These are phyloP conservation scores for Blomia tropicalis DNA, from an alignment of 2,888 invertebrate species.

Conservation along the genomic window DNA sequence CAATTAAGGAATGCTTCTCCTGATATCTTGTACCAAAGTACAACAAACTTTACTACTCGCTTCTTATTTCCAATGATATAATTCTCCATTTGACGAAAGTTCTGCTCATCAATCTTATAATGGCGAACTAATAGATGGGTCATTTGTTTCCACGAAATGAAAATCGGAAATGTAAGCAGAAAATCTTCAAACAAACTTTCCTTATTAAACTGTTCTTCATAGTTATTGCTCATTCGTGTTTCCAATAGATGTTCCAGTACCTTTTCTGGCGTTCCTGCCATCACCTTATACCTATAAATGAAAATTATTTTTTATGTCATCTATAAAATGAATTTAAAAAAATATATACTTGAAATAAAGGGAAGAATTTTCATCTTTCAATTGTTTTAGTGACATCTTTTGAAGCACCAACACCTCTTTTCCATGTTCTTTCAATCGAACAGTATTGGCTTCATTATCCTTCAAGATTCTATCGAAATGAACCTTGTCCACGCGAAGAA, in stretches of 20 bases:
- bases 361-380: background rate
- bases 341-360: background rate
- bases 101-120: slow-evolving; percentile 39
- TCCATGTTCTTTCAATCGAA: slow-evolving; percentile 63
- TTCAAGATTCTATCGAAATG: slow-evolving; percentile 61
- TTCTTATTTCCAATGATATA: slow-evolving; percentile 52
- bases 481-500: slow-evolving; percentile 64
- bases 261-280: slow-evolving; percentile 69
- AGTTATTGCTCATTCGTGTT: slow-evolving; percentile 44
- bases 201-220: slow-evolving; percentile 23
- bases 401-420: slow-evolving; percentile 53
- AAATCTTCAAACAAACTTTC: slow-evolving; percentile 68
- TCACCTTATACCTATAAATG: slow-evolving; percentile 57
- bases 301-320: too few relatives aligned
- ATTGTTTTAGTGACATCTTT: slow-evolving; percentile 38
- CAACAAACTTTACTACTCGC: slow-evolving; percentile 59
- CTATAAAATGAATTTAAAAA: background rate
- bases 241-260: slow-evolving; percentile 70
- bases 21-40: slow-evolving; percentile 55
- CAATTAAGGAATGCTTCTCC: slow-evolving; percentile 59
- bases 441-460: slow-evolving; percentile 74
- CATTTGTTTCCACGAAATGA: slow-evolving; percentile 57
- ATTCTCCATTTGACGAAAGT: slow-evolving; percentile 42
- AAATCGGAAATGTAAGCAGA: slow-evolving; percentile 61
- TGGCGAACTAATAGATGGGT: slow-evolving; percentile 55